These are phyloP conservation scores for Ficedula albicollis DNA, from an alignment of 2,797 vertebrate genomes.

Conservation along the genomic window DNA sequence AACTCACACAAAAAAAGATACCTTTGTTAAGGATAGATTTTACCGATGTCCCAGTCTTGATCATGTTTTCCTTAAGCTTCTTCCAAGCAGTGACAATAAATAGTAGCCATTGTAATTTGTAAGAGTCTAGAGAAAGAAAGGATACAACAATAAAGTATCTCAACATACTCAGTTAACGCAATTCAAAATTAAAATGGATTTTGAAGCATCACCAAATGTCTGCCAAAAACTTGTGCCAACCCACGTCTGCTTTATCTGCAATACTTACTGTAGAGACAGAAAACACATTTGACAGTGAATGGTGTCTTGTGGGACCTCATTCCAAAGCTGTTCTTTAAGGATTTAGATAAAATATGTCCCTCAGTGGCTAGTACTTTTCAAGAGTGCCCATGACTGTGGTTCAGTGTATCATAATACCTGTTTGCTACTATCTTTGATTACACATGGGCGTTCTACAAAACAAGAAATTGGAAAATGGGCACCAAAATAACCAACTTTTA, in stretches of 20 bases:
- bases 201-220: not conserved
- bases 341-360: slow-evolving; percentile 24
- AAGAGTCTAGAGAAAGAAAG: not conserved
- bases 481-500: not conserved
- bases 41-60: not conserved
- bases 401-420: not conserved
- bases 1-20: not conserved
- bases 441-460: not conserved
- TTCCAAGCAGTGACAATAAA: not conserved
- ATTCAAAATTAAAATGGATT: slow-evolving; percentile 21
- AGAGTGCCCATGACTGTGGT: not conserved
- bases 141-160: not conserved
- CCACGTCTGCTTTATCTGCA: not conserved
- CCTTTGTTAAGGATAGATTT: not conserved
- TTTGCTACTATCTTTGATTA: not conserved
- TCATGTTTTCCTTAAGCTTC: not conserved
- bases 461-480: not conserved
- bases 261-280: not conserved
- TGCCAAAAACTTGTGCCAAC: slow-evolving; percentile 1
- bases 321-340: slow-evolving; percentile 21
- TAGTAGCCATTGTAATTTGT: not conserved
- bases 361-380: not conserved
- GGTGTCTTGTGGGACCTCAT: not conserved
- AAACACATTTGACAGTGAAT: not conserved
- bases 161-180: not conserved